Evolutionary conservation across 2,113 vertebrate genomes (phyloP).

Genomic region (Epinephelus lanceolatus): DNA sequence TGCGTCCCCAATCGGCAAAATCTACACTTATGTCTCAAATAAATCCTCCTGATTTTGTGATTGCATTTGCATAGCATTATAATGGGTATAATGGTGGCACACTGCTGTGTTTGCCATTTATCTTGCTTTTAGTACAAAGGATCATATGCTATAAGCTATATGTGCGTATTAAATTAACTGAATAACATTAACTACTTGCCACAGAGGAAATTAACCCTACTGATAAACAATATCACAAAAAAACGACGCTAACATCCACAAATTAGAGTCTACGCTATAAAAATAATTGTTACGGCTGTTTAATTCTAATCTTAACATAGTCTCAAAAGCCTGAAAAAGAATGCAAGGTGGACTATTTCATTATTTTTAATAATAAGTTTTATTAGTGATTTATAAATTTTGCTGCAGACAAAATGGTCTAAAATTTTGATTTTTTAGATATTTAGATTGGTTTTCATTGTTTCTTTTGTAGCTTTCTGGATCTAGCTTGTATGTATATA

Average conservation of each 20-base stretch:
- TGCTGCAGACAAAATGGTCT: background rate
- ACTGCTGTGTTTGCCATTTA: background rate
- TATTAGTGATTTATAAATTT: background rate
- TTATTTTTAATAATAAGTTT: background rate
- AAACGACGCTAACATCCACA: background rate
- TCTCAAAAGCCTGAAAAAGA: background rate
- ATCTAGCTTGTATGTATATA: background rate
- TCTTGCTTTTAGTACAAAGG: background rate
- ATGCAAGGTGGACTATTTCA: background rate
- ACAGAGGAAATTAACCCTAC: background rate
- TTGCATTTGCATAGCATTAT: background rate
- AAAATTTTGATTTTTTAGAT: background rate
- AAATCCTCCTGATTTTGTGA: slow-evolving; percentile 1
- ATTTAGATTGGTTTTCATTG: background rate
- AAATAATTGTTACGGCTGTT: background rate
- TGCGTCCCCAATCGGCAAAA: too few relatives aligned
- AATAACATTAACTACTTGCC: background rate
- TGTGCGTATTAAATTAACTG: background rate
- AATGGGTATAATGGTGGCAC: too few relatives aligned
- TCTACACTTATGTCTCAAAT: too few relatives aligned
- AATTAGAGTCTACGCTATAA: background rate
- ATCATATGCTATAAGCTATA: background rate
- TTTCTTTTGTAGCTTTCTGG: background rate
- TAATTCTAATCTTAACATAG: background rate
- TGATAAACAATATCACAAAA: background rate